phyloP scores from a whole-genome alignment of 2,113 vertebrate genomes.

The human (Homo sapiens) region DNA sequence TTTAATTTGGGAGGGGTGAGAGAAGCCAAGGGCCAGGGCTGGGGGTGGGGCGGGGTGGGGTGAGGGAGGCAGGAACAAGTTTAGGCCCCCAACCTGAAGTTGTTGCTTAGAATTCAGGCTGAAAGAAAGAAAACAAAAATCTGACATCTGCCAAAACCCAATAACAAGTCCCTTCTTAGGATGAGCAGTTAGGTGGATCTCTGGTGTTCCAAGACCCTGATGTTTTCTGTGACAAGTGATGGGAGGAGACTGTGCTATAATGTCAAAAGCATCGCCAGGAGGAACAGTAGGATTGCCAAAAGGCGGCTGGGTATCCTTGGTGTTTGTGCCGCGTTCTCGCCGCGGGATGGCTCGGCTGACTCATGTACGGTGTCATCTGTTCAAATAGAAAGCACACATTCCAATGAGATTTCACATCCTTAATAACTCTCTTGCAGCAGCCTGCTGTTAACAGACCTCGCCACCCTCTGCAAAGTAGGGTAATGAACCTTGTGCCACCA shows the following conservation, averaged over 20 bases:
- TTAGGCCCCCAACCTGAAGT: constrained; percentile 85
- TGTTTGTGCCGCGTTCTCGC: constrained; percentile 90
- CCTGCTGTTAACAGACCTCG: constrained; percentile 81
- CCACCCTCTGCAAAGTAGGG: constrained; percentile 82
- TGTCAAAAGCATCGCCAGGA: constrained; percentile 92
- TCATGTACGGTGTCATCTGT: constrained; percentile 97
- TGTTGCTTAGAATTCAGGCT: constrained; percentile 89
- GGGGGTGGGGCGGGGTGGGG: constrained; percentile 50
- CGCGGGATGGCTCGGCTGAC: constrained; percentile 96
- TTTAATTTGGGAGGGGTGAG: constrained; percentile 84
- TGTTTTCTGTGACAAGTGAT: constrained; percentile 84
- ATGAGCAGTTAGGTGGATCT: constrained; percentile 88
- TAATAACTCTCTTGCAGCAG: constrained; percentile 81
- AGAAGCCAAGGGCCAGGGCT: constrained; percentile 81
- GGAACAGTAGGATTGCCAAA: constrained; percentile 90
- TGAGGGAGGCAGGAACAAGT: constrained; percentile 77
- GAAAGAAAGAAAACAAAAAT: constrained; percentile 89
- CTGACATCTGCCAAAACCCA: constrained; percentile 93
- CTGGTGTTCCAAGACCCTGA: constrained; percentile 90
- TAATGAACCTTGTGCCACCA: constrained; percentile 84
- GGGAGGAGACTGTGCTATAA: constrained; percentile 94
- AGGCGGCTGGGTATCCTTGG: constrained; percentile 90
- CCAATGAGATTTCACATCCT: constrained; percentile 84
- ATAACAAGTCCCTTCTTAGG: constrained; percentile 90
- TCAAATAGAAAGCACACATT: constrained; percentile 88